Evolutionary conservation across 1,140 invertebrate genomes (phyloP).

Genomic region (Drosophila melanica): DNA sequence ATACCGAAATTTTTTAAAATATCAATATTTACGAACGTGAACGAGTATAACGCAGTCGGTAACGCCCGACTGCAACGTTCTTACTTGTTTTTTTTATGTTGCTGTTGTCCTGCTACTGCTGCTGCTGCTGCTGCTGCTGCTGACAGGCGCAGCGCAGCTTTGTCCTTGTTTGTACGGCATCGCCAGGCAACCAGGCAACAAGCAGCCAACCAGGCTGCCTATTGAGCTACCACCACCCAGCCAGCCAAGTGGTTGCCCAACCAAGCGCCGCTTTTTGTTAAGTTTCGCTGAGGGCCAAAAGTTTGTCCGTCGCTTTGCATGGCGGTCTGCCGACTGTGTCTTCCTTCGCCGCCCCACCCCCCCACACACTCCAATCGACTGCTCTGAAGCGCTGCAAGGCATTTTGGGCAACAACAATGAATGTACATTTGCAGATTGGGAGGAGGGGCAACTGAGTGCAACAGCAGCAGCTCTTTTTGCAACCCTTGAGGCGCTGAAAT

Average conservation of each 20-base stretch:
- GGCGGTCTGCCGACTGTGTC: conserved; percentile 52
- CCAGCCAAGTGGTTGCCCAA: conserved; percentile 24
- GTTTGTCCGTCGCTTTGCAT: conserved; percentile 69
- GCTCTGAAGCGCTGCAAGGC: conserved; percentile 63
- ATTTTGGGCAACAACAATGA: conserved; percentile 59
- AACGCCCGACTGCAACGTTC: no score
- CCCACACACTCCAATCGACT: background rate
- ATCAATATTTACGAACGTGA: no score
- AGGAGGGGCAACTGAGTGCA: conserved; percentile 21
- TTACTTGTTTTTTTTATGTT: no score
- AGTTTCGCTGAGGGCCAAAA: conserved; percentile 63
- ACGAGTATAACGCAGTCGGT: no score
- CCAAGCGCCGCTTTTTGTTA: conserved; percentile 43
- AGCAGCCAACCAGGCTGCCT: conserved; percentile 32
- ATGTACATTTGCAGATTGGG: conserved; percentile 39
- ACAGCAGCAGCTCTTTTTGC: conserved; percentile 38
- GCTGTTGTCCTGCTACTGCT: conserved; percentile 21
- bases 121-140: conserved; percentile 12
- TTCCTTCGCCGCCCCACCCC: background rate
- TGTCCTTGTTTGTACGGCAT: conserved; percentile 47
- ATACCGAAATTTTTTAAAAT: no score
- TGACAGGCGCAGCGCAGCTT: conserved; percentile 42
- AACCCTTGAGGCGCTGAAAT: conserved; percentile 71
- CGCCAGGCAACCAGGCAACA: conserved; percentile 56
- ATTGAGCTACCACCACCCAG: conserved; percentile 37